Conservation (phyloP, 2,888 invertebrate genomes). For the Tryphoninae sp. region DNA sequence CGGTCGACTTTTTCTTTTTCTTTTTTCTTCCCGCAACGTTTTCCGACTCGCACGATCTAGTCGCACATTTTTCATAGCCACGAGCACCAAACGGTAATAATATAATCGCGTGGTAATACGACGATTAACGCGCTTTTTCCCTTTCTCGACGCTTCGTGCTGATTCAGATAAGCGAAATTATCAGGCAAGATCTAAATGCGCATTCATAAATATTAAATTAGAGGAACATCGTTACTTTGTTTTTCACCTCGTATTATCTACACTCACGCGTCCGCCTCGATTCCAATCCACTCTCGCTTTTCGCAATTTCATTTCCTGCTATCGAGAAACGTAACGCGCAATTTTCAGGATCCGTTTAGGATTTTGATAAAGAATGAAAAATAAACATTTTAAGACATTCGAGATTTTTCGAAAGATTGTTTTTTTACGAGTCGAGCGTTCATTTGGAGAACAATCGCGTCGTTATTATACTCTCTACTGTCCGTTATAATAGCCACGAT, state of each 20-base stretch:
- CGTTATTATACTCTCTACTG: conserved; percentile 7
- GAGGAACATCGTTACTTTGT: conserved; percentile 23
- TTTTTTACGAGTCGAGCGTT: conserved; percentile 7
- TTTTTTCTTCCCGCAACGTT: conserved; percentile 41
- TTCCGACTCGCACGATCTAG: conserved; percentile 60
- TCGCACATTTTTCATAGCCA: conserved; percentile 19
- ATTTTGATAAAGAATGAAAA: background rate
- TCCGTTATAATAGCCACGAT: conserved; percentile 27
- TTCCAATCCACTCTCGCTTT: conserved; percentile 17
- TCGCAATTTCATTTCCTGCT: conserved; percentile 14
- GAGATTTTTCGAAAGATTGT: background rate
- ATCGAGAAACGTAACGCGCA: conserved; percentile 27
- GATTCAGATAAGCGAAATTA: conserved; percentile 40
- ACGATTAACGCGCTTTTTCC: conserved; percentile 42
- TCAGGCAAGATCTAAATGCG: conserved; percentile 19
- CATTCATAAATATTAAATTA: conserved; percentile 27
- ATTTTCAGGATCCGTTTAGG: conserved; percentile 7
- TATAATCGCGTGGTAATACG: too few relatives aligned
- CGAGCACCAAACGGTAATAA: background rate
- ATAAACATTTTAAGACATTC: background rate
- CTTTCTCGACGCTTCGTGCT: conserved; percentile 15
- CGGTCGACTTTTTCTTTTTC: conserved; percentile 43
- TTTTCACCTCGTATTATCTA: conserved; percentile 12
- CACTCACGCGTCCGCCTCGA: conserved; percentile 1
- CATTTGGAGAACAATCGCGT: conserved; percentile 40